phyloP scores from a whole-genome alignment of 1,140 invertebrate genomes.

The Cydia splendana region DNA sequence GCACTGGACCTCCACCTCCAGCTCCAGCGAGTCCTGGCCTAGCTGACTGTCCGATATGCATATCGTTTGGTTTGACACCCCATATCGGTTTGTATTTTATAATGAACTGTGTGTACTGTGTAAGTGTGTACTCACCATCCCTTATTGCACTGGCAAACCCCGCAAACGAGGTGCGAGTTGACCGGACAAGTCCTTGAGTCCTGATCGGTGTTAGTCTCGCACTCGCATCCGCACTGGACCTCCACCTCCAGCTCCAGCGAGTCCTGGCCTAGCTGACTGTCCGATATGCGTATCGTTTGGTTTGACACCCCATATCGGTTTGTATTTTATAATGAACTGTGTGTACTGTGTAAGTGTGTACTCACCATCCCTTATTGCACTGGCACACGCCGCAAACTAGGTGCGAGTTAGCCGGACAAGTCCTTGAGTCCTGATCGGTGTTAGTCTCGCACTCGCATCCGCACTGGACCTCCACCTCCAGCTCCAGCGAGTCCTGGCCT shows the following conservation, averaged over 20 bases:
- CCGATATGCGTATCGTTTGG: conserved; percentile 73
- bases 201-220: conserved; percentile 50
- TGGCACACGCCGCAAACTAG: conserved; percentile 81
- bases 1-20: conserved; percentile 76
- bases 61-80: conserved; percentile 55
- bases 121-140: no score
- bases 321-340: no score
- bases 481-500: conserved; percentile 69
- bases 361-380: conserved; percentile 81
- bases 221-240: conserved; percentile 75
- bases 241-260: conserved; percentile 72
- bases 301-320: conserved; percentile 15
- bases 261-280: conserved; percentile 77
- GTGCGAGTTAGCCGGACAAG: conserved; percentile 76
- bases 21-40: conserved; percentile 69
- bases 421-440: conserved; percentile 43
- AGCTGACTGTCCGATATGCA: conserved; percentile 78
- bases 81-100: no score
- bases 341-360: background rate
- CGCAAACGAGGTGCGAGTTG: conserved; percentile 80
- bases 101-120: no score
- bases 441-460: conserved; percentile 70
- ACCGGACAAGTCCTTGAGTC: conserved; percentile 62
- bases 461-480: conserved; percentile 76
- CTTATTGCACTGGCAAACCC: conserved; percentile 80